Percentiles rank a stretch among this genome's conserved stretches.
phyloP scores from a whole-genome alignment of 2,797 vertebrate species.

The Chrysocyon brachyurus region DNA sequence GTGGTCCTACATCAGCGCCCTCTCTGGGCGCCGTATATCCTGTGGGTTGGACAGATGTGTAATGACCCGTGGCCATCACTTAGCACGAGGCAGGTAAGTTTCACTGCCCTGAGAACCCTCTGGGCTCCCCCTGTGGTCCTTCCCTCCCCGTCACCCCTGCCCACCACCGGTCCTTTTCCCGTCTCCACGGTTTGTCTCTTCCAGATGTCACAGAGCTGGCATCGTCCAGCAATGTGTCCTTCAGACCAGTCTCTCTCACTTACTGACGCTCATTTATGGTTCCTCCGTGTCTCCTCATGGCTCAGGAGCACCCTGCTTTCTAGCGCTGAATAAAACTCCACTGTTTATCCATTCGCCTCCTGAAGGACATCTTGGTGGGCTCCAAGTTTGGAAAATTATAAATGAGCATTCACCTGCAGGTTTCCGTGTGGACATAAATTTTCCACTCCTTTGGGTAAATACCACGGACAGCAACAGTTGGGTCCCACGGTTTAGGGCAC shows the following conservation, averaged over 20 bases:
- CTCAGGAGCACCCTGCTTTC: not conserved
- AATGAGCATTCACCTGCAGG: not conserved
- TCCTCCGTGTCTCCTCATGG: not conserved
- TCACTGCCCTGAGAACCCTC: not conserved
- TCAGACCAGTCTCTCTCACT: rapidly evolving
- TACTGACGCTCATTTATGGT: not conserved
- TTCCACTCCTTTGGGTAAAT: not conserved
- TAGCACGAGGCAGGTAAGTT: not conserved
- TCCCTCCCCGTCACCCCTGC: too few species aligned
- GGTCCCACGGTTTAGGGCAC: not conserved
- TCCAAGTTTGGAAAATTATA: not conserved
- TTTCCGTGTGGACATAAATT: not conserved
- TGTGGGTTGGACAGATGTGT: not conserved
- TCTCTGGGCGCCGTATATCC: too few species aligned
- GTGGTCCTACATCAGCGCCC: not conserved
- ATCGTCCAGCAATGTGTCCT: rapidly evolving
- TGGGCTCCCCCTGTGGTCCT: too few species aligned
- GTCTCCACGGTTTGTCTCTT: not conserved
- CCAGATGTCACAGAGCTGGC: not conserved
- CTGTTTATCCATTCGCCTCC: not conserved
- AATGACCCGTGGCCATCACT: not conserved
- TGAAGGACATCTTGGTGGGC: not conserved
- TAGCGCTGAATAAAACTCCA: not conserved
- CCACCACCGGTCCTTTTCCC: not conserved
- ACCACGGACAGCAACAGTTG: not conserved